phyloP scores from a whole-genome alignment of 2,113 vertebrate species.

The Columba livia region DNA sequence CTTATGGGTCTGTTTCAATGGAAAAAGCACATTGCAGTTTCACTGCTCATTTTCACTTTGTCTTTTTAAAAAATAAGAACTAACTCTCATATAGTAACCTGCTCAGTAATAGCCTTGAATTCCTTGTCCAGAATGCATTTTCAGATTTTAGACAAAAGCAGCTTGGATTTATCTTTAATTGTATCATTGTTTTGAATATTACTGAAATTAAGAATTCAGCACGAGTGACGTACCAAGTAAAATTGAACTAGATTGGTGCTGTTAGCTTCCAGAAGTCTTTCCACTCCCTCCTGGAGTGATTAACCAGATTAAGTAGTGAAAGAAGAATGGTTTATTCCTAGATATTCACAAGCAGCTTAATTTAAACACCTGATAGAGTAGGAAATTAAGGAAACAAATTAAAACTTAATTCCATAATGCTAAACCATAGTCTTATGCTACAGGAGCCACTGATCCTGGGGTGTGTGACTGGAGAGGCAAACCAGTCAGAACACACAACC shows the following conservation, averaged over 20 bases:
- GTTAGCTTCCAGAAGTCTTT: neutral
- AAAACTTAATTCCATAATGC: neutral
- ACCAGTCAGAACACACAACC: neutral
- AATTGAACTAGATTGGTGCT: neutral
- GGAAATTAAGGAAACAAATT: slow-evolving; percentile 21
- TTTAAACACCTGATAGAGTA: neutral
- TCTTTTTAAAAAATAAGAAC: neutral
- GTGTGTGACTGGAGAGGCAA: neutral
- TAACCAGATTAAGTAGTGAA: slow-evolving; percentile 16
- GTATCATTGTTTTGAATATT: neutral
- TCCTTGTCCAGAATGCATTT: neutral
- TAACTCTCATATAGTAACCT: neutral
- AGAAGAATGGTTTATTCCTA: slow-evolving; percentile 33
- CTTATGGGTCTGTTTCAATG: neutral
- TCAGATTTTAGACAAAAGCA: neutral
- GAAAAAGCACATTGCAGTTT: neutral
- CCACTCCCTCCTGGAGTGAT: neutral
- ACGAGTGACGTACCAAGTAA: neutral
- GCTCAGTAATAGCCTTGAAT: neutral
- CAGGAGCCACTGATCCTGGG: neutral
- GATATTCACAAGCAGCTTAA: slow-evolving; percentile 8
- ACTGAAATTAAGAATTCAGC: neutral
- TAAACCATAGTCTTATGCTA: neutral
- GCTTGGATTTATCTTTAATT: neutral
- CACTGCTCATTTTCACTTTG: neutral